phyloP scores from a whole-genome alignment of 1,140 invertebrate species.

The Diorhabda sublineata region DNA sequence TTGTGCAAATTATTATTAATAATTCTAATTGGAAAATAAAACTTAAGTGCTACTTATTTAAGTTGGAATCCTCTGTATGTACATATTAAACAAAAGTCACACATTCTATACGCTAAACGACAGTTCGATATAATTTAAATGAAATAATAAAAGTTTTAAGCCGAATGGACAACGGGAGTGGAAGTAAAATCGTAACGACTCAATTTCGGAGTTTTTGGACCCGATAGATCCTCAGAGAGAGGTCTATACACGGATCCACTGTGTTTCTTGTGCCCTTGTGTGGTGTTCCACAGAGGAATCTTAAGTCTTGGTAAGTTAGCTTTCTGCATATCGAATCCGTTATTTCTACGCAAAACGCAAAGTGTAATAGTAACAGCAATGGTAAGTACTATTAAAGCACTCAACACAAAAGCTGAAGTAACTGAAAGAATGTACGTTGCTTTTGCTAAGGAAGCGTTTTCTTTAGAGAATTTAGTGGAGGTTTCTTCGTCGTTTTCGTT shows the following conservation, averaged over 20 bases:
- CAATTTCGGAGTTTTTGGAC: slow-evolving; percentile 31
- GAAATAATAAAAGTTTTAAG: neutral
- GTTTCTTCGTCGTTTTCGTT: slow-evolving; percentile 34
- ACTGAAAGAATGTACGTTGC: slow-evolving; percentile 41
- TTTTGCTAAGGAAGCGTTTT: slow-evolving; percentile 26
- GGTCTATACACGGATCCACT: slow-evolving; percentile 43
- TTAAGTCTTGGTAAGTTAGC: slow-evolving; percentile 39
- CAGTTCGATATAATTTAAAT: too few species aligned
- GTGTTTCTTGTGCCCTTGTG: slow-evolving; percentile 39
- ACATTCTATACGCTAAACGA: too few species aligned
- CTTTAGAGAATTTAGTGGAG: slow-evolving; percentile 17
- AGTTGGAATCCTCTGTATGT: too few species aligned
- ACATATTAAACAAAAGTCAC: too few species aligned
- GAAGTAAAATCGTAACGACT: slow-evolving; percentile 35
- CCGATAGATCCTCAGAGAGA: slow-evolving; percentile 41
- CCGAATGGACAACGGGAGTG: slow-evolving; percentile 27
- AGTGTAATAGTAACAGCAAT: slow-evolving; percentile 36
- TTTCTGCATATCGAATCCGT: slow-evolving; percentile 33
- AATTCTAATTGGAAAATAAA: too few species aligned
- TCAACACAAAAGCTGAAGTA: slow-evolving; percentile 48
- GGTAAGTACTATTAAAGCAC: slow-evolving; percentile 48
- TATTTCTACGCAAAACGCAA: slow-evolving; percentile 35
- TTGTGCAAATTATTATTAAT: too few species aligned
- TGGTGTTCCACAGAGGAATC: slow-evolving; percentile 36
- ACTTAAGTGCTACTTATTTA: too few species aligned